phyloP scores from a whole-genome alignment of 2,797 vertebrate genomes.

The Petrocephalus sullivani region DNA sequence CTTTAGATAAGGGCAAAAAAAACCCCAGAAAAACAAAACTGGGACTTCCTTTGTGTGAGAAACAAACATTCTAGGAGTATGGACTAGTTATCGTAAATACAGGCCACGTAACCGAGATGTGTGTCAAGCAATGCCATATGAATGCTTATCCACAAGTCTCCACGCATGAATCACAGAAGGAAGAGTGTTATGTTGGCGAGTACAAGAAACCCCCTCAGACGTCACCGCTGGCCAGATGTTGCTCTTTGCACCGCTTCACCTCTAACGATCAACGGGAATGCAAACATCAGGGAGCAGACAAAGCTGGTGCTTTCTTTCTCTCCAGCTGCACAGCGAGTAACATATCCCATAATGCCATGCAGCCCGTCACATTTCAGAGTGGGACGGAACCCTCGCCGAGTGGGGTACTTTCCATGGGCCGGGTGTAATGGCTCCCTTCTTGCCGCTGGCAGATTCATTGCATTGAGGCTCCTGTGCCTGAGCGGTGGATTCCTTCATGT shows the following conservation, averaged over 20 bases:
- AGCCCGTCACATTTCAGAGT: constrained; percentile 49
- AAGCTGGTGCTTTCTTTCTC: background rate
- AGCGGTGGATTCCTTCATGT: constrained; percentile 59
- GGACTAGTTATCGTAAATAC: constrained; percentile 27
- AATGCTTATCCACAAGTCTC: constrained; percentile 34
- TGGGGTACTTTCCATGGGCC: constrained; percentile 93
- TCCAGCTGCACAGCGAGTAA: background rate
- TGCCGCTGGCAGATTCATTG: constrained; percentile 55
- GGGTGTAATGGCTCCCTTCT: constrained; percentile 75
- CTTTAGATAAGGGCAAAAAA: constrained; percentile 23
- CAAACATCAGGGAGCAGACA: background rate
- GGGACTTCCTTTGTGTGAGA: background rate
- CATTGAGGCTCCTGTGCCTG: constrained; percentile 50
- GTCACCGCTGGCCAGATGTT: constrained; percentile 24
- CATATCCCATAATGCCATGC: constrained; percentile 33
- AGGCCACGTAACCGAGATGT: constrained; percentile 35
- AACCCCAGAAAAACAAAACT: constrained; percentile 21
- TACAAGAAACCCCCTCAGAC: constrained; percentile 48
- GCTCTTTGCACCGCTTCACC: background rate
- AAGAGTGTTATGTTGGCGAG: constrained; percentile 36
- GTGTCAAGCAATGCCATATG: constrained; percentile 30
- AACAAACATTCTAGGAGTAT: background rate
- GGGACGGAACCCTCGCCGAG: constrained; percentile 66
- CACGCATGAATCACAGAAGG: constrained; percentile 40
- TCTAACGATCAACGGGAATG: background rate